A percentile compares a stretch with the other conserved stretches of the same genome.
phyloP scores from a whole-genome alignment of 2,797 vertebrate species.

The Sebastolobus alascanus region DNA sequence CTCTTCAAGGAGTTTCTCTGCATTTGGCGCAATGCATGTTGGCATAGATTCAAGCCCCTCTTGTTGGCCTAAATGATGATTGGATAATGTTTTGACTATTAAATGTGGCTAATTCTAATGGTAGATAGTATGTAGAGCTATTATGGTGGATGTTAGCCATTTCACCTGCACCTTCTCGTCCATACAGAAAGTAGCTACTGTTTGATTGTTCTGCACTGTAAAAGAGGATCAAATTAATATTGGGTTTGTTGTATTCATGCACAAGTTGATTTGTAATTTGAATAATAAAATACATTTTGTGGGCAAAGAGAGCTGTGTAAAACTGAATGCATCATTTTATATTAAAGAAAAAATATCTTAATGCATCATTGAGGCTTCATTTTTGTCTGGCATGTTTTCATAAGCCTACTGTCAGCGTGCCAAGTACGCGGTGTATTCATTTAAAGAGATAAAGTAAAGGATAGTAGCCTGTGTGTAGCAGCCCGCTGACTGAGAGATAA shows the following conservation, averaged over 20 bases:
- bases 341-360: neutral
- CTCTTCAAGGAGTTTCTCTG: neutral
- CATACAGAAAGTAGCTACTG: neutral
- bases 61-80: neutral
- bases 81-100: conserved; percentile 1
- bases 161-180: conserved; percentile 1
- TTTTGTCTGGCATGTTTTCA: neutral
- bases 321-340: neutral
- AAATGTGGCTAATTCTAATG: neutral
- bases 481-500: neutral
- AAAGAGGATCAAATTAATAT: conserved; percentile 1
- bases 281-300: neutral
- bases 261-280: neutral
- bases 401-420: neutral
- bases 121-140: neutral
- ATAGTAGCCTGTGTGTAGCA: neutral
- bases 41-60: neutral
- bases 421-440: neutral
- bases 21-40: conserved; percentile 4
- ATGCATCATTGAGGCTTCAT: neutral
- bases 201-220: neutral
- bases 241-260: neutral
- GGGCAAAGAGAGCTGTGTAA: neutral
- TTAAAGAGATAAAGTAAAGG: conserved; percentile 1
- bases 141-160: neutral